A percentile compares a stretch with the other conserved stretches of the same genome.
phyloP scores from a whole-genome alignment of 2,113 vertebrate genomes.

The Bungarus multicinctus region DNA sequence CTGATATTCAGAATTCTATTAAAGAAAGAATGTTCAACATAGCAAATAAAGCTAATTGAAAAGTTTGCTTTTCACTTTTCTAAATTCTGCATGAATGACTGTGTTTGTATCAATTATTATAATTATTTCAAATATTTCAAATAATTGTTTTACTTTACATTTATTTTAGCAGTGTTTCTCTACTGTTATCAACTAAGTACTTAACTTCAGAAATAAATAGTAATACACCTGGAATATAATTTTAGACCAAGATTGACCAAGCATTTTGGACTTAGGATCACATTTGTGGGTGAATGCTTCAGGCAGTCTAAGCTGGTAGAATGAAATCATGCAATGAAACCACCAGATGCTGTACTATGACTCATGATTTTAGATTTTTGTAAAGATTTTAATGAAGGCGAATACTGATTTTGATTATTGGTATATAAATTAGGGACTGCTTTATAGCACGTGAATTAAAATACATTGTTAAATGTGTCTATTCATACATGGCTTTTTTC shows the following conservation, averaged over 20 bases:
- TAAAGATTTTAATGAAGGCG: neutral
- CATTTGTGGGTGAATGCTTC: neutral
- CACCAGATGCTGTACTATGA: neutral
- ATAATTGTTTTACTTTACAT: too few species aligned
- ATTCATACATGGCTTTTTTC: neutral
- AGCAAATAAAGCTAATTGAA: neutral
- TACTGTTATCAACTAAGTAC: too few species aligned
- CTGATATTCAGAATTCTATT: neutral
- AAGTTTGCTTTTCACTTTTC: neutral
- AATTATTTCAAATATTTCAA: too few species aligned
- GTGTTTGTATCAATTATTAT: neutral
- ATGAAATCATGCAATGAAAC: neutral
- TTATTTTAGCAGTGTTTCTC: too few species aligned
- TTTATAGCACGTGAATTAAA: neutral
- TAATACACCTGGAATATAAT: too few species aligned
- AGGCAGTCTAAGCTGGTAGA: neutral
- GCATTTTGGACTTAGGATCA: neutral
- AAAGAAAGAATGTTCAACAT: neutral
- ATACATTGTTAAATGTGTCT: neutral
- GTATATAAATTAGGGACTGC: neutral
- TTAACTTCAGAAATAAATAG: too few species aligned
- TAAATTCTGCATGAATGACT: neutral
- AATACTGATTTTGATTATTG: neutral
- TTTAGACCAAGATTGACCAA: neutral
- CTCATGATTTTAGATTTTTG: neutral